Evolutionary conservation across 2,113 vertebrate genomes (phyloP).

Genomic region (Charadrius vociferus): DNA sequence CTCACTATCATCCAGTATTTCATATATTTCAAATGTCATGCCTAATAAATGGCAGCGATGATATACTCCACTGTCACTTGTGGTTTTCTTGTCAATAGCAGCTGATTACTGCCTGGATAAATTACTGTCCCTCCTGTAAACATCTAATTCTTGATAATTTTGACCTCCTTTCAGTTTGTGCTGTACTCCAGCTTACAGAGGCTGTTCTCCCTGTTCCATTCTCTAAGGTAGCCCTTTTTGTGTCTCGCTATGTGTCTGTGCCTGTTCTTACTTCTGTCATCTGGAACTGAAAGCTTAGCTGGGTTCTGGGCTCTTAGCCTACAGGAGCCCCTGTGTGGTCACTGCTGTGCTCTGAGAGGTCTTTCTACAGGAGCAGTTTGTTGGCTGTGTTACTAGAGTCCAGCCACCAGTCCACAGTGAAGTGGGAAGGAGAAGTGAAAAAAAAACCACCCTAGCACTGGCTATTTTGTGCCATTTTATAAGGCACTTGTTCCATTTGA

Average conservation of each 20-base stretch:
- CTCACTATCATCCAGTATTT: not conserved
- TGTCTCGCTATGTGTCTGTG: not conserved
- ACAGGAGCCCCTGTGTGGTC: not conserved
- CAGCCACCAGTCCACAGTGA: too few relatives aligned
- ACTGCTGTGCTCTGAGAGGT: not conserved
- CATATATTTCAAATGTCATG: not conserved
- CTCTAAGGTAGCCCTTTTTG: not conserved
- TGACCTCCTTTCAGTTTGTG: not conserved
- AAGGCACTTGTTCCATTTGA: not conserved
- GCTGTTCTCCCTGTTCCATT: not conserved
- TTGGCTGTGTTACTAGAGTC: not conserved
- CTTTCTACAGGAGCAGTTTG: not conserved
- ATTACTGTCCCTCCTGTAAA: not conserved
- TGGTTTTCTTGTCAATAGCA: not conserved
- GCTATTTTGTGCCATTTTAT: not conserved
- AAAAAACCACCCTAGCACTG: not conserved
- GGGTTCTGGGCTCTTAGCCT: not conserved
- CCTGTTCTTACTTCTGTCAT: not conserved
- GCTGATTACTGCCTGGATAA: not conserved
- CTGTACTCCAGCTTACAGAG: not conserved
- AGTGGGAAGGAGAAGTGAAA: not conserved
- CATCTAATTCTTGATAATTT: not conserved
- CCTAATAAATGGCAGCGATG: not conserved
- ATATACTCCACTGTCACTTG: not conserved
- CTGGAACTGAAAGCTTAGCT: not conserved